These are phyloP conservation scores for Tenthredo notha DNA, from an alignment of 2,888 invertebrate species.

Conservation along the genomic window DNA sequence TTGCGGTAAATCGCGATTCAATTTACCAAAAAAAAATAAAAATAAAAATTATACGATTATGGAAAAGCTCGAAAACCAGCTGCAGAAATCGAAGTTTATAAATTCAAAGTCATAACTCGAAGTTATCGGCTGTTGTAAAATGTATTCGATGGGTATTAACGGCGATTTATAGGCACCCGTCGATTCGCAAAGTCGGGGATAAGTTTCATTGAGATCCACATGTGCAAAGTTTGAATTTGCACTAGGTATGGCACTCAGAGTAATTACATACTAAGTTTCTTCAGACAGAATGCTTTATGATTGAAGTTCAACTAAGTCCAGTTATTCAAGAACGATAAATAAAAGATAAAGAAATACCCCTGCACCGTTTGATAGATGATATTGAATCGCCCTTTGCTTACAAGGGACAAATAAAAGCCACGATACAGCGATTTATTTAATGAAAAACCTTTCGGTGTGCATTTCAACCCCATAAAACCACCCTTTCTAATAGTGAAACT, in stretches of 20 bases:
- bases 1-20: background rate
- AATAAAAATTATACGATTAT: background rate
- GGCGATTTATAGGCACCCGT: slow-evolving; percentile 14
- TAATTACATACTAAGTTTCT: slow-evolving; percentile 1
- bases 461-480: background rate
- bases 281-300: background rate
- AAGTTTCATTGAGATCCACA: slow-evolving; percentile 9
- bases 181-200: slow-evolving; percentile 19
- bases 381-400: background rate
- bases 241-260: background rate
- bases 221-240: background rate
- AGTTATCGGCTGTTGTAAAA: slow-evolving; percentile 32
- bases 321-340: too few relatives aligned
- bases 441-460: background rate
- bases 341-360: background rate
- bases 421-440: background rate
- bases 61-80: background rate
- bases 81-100: background rate
- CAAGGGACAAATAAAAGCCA: background rate
- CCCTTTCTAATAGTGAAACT: background rate
- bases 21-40: background rate
- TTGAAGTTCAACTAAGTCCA: background rate
- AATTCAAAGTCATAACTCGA: slow-evolving; percentile 7
- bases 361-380: background rate
- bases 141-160: slow-evolving; percentile 22